Base-by-base conservation (phyloP, 2,797 vertebrate genomes). In the Anas capensis region DNA sequence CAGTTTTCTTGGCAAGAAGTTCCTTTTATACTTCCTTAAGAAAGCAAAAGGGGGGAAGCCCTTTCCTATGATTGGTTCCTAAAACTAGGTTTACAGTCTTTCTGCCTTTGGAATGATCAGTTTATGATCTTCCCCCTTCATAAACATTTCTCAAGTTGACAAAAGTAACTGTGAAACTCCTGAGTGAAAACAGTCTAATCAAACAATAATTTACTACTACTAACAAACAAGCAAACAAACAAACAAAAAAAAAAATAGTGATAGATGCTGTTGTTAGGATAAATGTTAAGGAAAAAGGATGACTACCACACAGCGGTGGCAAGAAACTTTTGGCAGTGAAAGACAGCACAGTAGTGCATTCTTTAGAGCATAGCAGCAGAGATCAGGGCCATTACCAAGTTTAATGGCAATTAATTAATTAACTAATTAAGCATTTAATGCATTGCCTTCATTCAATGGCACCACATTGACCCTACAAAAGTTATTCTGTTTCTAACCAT, bases 331-430 rank as follows among this genome's bases (percentile, higher is more conserved):
- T 49, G 12, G 42, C 14, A 4, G 60, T 40, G 72, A 23, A 19
- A 23, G 24, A 8, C 54, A 13, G 38, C 2, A 31, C 44, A 6
- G 5, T 4, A 7, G 11, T 1, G 2, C 3, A 29, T 21, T 24
- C 4, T 2, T 18, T 29, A 36, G 10, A 49, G 51, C 29, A 20
- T 49, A 17, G 49, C 44, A 20, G 17, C 0, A 1, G 42, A n/a
- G 40, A 36, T 5, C 4, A 17, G 21, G 54, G 23, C 31, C 6
- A 0, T 33, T 33, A 4, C n/a, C 17, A 38, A n/a, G 36, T 11
- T 20, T 20, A 36, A 7, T 49, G 18, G 15, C 0, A 4, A 44
- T 44, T 44, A 19, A 44, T 44, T 44, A 44, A 44, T 19, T 44
- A 44, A 44, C 42, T 44, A 44, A 44, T 44, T 19, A 44, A 44